Base-by-base conservation (phyloP, 2,797 vertebrate species). In the Danio kyathit region DNA sequence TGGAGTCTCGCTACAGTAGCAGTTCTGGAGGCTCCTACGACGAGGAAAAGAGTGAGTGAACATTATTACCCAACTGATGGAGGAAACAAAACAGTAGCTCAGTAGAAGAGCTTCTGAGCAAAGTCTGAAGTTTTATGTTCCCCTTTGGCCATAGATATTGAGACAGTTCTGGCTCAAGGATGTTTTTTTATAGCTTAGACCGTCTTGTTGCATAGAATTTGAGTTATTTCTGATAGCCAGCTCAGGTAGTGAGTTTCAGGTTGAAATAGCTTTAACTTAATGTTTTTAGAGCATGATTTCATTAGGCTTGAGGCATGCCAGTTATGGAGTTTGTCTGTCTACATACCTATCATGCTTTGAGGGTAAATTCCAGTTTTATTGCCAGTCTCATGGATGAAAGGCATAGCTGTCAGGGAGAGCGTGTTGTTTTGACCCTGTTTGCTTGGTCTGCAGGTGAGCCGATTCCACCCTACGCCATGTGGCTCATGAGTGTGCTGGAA, bases 1-100 rank as follows among this genome's bases (percentile, higher is more conserved):
- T 99, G 65, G 98, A 99, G 88, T 99, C 98, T 16, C 95, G 97
- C 84, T 98, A 99, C 92, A 99, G 98, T 89, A 99, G 99, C 90
- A 99, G 98, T 89, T 99, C 98, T 0, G 98, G 98, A 89, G 97
- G 98, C 66, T 99, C 98, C 0, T 99, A 99, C 0, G 98, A 99
- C 63, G 98, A 99, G 65, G 98, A 99, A 82, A 99, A 98, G 93
- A 96, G 98, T 99, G 90, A 94, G 97, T 93, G 56, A 44, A 14
- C 41, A n/a, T 64, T 44, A 10, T 16, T 19, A 48, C 43, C 16
- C 17, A 40, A 54, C 11, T 16, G 38, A 19, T 2, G 6, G 11
- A 17, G 29, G 10, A 65, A 29, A 29, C 29, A 29, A 6, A 70
- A 17, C 14, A 71, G 48, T 40, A 13, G 12, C 49, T 11, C 29